Percentiles rank a stretch among this genome's conserved stretches.
Conservation (phyloP, 2,113 vertebrate genomes). For the Prunella himalayana region DNA sequence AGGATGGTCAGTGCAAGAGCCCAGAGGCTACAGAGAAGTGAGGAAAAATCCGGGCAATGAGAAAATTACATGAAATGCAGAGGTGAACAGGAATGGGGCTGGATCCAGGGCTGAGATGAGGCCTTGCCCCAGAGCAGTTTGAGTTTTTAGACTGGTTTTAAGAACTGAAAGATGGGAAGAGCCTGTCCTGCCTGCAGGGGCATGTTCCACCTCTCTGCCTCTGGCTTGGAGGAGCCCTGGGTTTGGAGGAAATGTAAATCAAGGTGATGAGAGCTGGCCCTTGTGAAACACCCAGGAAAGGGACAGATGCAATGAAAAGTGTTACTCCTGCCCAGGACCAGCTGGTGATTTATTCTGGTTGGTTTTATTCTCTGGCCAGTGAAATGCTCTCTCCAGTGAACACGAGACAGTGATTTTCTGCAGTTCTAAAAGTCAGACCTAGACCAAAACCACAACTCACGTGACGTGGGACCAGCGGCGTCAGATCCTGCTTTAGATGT, state of each 20-base stretch:
- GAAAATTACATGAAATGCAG: fast-evolving
- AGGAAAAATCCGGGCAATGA: neutral
- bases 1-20: fast-evolving
- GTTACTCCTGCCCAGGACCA: neutral
- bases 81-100: neutral
- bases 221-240: neutral
- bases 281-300: neutral
- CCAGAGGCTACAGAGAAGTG: neutral
- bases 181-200: neutral
- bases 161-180: neutral
- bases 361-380: neutral
- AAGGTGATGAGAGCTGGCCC: neutral
- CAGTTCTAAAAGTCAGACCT: neutral
- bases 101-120: neutral
- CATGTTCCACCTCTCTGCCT: neutral
- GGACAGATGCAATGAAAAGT: neutral
- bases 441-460: constrained; percentile 20
- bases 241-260: neutral
- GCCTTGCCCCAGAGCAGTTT: neutral
- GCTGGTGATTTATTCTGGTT: neutral
- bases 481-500: neutral
- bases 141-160: neutral
- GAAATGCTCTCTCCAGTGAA: neutral
- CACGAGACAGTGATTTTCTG: neutral
- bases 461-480: neutral